Evolutionary conservation across 2,888 invertebrate genomes (phyloP), one percentile per base, ranked within the genome.

Genomic region (Abscondita cerata): DNA sequence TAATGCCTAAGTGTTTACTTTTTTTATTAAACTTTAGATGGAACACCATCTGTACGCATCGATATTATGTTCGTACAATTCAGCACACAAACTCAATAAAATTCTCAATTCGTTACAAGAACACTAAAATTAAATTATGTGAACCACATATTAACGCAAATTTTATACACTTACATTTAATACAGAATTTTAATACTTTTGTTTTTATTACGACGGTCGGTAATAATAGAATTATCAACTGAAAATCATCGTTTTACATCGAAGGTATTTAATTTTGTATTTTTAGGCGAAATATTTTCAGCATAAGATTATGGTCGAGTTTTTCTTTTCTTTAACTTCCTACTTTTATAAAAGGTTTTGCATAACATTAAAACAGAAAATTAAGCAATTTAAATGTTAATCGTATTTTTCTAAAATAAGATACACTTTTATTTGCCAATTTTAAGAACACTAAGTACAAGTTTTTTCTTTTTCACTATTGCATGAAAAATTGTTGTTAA

Each of bases 351-450:
- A 44, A 16, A 44, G 44, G 18, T 44, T 44, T 44, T 44, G 44
- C 44, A 44, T 44, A 44, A 18, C 44, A 44, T 44, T 44, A 44
- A 44, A 44, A 44, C 18, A 44, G 18, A n/a, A 44, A 44, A 44
- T 44, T 44, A 44, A 19, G 19, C 44, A 44, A 44, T 44, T 44
- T 44, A 44, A 44, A 44, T 44, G 44, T 44, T 44, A 44, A 44
- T 44, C 44, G 44, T 44, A 44, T 44, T 44, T 44, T 44, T 44
- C 16, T 44, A 44, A 44, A 44, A 44, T 44, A 44, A 44, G 19
- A 18, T 18, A 44, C 44, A 15, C n/a, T 44, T 44, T 19, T 18
- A 44, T 44, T 44, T 44, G n/a, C 2, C 18, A 44, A 44, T 18
- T 44, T 44, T 18, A 44, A 44, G 9, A 19, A 19, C 44, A 25